Percentiles rank a stretch among this genome's conserved stretches.
These are phyloP conservation scores for Zeuzera pyrina DNA, from an alignment of 2,888 invertebrate genomes.

Conservation along the genomic window DNA sequence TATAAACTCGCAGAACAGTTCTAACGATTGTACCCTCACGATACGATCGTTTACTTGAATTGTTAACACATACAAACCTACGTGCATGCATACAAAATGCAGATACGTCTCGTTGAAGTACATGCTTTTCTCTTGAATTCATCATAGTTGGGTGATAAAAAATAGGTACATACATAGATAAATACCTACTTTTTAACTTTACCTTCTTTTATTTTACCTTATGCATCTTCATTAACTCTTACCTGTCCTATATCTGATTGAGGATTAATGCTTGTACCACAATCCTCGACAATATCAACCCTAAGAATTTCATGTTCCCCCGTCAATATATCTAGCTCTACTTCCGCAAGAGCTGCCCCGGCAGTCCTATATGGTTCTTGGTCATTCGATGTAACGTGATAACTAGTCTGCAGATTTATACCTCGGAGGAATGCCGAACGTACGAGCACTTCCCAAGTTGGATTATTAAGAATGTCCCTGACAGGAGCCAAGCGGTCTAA, in stretches of 20 bases:
- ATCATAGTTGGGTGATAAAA: too few relatives aligned
- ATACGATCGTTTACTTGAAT: too few relatives aligned
- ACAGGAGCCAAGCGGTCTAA: constrained; percentile 39
- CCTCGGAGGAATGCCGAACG: constrained; percentile 19
- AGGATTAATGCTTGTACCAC: constrained; percentile 71
- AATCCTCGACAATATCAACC: constrained; percentile 73
- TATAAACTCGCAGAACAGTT: too few relatives aligned
- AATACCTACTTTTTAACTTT: too few relatives aligned
- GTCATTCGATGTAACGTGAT: constrained; percentile 20
- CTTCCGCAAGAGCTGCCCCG: constrained; percentile 70
- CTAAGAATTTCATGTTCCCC: constrained; percentile 69
- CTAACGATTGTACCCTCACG: too few relatives aligned
- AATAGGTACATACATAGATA: too few relatives aligned
- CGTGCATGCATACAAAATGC: too few relatives aligned
- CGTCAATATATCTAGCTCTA: constrained; percentile 77
- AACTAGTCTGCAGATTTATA: constrained; percentile 27
- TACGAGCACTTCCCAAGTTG: constrained; percentile 34
- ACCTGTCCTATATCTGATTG: constrained; percentile 72
- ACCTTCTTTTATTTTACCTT: too few relatives aligned
- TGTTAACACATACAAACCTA: too few relatives aligned
- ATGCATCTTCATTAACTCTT: too few relatives aligned
- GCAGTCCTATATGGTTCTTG: constrained; percentile 56
- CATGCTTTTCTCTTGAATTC: too few relatives aligned
- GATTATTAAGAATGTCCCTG: constrained; percentile 27
- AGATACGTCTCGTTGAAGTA: too few relatives aligned